Evolutionary conservation across 2,888 invertebrate genomes (phyloP).

Genomic region (Chirona hameri): DNA sequence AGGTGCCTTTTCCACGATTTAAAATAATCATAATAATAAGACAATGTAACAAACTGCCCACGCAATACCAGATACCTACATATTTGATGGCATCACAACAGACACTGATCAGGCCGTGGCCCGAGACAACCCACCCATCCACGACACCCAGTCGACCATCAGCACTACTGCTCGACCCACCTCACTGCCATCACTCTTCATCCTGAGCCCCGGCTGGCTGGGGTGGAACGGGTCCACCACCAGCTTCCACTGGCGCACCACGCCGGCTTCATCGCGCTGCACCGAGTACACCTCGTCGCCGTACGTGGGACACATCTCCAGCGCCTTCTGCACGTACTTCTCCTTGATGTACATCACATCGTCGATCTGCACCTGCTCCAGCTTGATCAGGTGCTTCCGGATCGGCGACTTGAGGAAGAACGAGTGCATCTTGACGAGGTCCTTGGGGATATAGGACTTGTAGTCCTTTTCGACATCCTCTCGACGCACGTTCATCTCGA

Average conservation of each 20-base stretch:
- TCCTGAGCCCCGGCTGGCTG: slow-evolving; percentile 60
- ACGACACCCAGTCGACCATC: no score
- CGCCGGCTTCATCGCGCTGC: slow-evolving; percentile 59
- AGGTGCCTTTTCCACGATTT: no score
- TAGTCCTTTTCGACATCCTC: slow-evolving; percentile 71
- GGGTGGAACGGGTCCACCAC: slow-evolving; percentile 62
- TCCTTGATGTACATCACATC: slow-evolving; percentile 69
- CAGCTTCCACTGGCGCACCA: slow-evolving; percentile 49
- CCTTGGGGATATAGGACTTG: slow-evolving; percentile 77
- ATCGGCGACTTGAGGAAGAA: slow-evolving; percentile 74
- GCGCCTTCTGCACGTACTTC: slow-evolving; percentile 71
- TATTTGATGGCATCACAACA: no score
- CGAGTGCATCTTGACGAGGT: slow-evolving; percentile 65
- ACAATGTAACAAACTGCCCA: no score
- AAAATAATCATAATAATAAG: no score
- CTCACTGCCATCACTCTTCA: slow-evolving; percentile 6
- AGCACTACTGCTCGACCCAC: background rate
- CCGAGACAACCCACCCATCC: no score
- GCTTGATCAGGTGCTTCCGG: slow-evolving; percentile 58
- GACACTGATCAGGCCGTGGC: no score
- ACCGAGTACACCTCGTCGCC: slow-evolving; percentile 66
- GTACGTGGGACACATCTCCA: slow-evolving; percentile 28
- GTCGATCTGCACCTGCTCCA: slow-evolving; percentile 51
- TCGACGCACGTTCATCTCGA: slow-evolving; percentile 65
- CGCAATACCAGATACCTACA: no score